phyloP scores from a whole-genome alignment of 2,797 vertebrate species.

The Eurystomus glaucurus region DNA sequence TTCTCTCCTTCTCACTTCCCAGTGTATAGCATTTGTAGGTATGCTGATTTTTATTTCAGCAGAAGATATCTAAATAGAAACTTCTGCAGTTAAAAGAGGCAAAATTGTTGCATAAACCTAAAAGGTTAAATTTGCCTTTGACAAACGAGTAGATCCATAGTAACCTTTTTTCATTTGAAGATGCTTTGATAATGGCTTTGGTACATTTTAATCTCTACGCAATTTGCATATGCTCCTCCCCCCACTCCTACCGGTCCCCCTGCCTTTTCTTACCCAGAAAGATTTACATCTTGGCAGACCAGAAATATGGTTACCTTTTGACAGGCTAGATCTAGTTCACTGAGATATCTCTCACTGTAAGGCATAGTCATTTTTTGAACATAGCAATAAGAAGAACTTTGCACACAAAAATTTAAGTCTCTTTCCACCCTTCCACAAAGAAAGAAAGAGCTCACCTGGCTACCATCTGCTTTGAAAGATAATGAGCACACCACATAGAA shows the following conservation, averaged over 20 bases:
- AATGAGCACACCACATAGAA: background rate
- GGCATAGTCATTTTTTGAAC: background rate
- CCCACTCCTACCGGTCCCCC: rapidly evolving
- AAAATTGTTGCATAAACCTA: background rate
- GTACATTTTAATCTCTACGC: background rate
- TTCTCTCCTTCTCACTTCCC: background rate
- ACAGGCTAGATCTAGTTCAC: background rate
- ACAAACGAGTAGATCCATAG: background rate
- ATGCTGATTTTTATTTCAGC: background rate
- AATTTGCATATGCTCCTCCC: background rate
- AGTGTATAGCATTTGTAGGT: rapidly evolving
- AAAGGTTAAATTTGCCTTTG: background rate
- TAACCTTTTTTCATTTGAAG: background rate
- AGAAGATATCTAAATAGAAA: background rate
- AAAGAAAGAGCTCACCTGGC: background rate
- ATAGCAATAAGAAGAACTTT: background rate
- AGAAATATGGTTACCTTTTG: background rate
- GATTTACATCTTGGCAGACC: background rate
- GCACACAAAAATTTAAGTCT: background rate
- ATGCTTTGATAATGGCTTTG: background rate
- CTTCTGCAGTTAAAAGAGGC: background rate
- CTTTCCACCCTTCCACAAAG: background rate
- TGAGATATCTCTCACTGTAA: background rate
- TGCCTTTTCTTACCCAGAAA: background rate
- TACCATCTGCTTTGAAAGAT: background rate